These are phyloP conservation scores for Microtus richardsoni DNA, from an alignment of 2,113 vertebrate genomes.

Conservation along the genomic window DNA sequence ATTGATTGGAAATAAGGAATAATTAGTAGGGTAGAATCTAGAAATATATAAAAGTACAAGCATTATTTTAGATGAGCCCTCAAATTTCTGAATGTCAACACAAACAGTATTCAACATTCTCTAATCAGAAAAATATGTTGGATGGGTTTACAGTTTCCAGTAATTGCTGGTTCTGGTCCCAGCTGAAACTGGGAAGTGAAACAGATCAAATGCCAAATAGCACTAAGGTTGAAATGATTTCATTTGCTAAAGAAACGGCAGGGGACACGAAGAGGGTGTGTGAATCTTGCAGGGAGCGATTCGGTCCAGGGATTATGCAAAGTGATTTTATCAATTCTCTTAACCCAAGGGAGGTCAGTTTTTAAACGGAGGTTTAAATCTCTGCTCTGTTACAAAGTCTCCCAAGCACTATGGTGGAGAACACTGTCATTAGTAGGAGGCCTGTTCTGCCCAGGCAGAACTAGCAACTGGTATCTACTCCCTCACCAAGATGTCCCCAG, in stretches of 20 bases:
- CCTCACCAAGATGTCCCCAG: neutral
- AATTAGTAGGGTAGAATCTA: neutral
- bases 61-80: conserved; percentile 31
- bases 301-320: neutral
- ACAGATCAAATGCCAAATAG: conserved; percentile 23
- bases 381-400: neutral
- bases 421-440: neutral
- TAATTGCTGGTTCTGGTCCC: conserved; percentile 59
- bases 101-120: conserved; percentile 56
- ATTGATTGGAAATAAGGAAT: conserved; percentile 27
- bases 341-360: neutral
- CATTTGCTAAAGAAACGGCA: neutral
- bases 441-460: neutral
- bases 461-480: neutral
- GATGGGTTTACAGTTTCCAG: conserved; percentile 63
- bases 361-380: conserved; percentile 28
- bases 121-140: conserved; percentile 73
- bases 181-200: conserved; percentile 68
- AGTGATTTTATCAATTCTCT: neutral
- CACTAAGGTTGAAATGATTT: conserved; percentile 20
- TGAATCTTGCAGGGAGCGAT: rapidly evolving
- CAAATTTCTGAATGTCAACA: conserved; percentile 45
- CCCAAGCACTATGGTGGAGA: neutral
- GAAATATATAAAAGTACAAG: neutral
- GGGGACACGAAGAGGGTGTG: neutral